Evolutionary conservation across 2,113 vertebrate genomes (phyloP), one percentile per base, ranked within the genome.

Genomic region (Hiodon alosoides): DNA sequence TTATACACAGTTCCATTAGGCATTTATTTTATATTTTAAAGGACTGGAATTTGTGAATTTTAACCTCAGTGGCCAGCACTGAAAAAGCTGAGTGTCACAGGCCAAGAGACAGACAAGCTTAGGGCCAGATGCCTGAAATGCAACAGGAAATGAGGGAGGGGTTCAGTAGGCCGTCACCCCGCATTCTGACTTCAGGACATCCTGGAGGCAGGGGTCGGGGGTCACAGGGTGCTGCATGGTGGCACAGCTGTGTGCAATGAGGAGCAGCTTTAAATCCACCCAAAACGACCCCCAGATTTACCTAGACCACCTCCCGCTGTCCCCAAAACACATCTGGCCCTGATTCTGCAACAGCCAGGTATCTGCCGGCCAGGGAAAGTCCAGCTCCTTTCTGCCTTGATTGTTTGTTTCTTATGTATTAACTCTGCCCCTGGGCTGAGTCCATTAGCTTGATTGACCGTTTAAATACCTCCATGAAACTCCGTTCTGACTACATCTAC

Each of bases 391-490:
- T 83, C 82, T 83, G 31, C 83, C 78, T 85, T 78, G 77, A 77
- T 75, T 89, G 89, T 90, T 91, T 90, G 88, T 89, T 91, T 89
- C 87, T 89, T 83, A 86, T 87, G 82, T 83, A 85, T 89, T 90
- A 90, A 90, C 85, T 85, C 77, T 57, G 71, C 78, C 47, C 74
- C 79, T 79, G 79, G 81, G 84, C 86, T 79, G 59, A 17, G 76
- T 52, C 72, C 85, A 83, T 87, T 84, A 85, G 77, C 80, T 74
- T 89, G 89, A 90, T 84, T 90, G 90, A 90, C 87, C 88, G 81
- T 75, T 77, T 67, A 83, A 82, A 85, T 50, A 60, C 74, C 77
- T 52, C 69, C 60, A 71, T 62, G 50, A 67, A 54, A 54, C 78
- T 67, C 71, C 53, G 65, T 55, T 53, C 58, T 4, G 64, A 53